These are phyloP conservation scores for Pomatostomus ruficeps DNA, from an alignment of 2,113 vertebrate genomes.

Conservation along the genomic window DNA sequence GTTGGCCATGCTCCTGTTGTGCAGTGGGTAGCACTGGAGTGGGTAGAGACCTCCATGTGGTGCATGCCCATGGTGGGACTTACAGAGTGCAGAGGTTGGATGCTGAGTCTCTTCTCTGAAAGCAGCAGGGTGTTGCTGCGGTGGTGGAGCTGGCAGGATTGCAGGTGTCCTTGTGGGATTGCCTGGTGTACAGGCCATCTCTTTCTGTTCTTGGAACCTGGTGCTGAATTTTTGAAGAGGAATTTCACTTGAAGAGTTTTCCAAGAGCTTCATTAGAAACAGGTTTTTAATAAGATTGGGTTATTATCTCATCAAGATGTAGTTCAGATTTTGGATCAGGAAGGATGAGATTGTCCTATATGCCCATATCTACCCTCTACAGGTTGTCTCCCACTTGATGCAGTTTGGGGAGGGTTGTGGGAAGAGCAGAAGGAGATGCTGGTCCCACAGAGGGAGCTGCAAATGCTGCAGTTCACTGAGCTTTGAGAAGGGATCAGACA, in stretches of 20 bases:
- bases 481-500: not conserved
- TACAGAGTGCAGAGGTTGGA: accelerated
- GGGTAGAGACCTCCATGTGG: not conserved
- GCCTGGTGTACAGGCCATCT: not conserved
- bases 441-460: not conserved
- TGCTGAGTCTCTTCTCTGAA: not conserved
- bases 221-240: not conserved
- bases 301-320: not conserved
- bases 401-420: not conserved
- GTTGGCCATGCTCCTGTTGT: not conserved
- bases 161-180: not conserved
- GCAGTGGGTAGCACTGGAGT: accelerated
- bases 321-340: not conserved
- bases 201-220: not conserved
- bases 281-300: not conserved
- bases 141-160: not conserved
- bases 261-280: not conserved
- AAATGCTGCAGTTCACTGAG: not conserved
- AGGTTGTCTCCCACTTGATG: not conserved
- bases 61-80: not conserved
- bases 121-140: not conserved
- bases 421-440: not conserved
- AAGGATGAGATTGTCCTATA: not conserved
- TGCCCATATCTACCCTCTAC: accelerated
- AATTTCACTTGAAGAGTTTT: not conserved